These are phyloP conservation scores for Drosophila sulfurigaster DNA, from an alignment of 1,140 invertebrate species.

Conservation along the genomic window DNA sequence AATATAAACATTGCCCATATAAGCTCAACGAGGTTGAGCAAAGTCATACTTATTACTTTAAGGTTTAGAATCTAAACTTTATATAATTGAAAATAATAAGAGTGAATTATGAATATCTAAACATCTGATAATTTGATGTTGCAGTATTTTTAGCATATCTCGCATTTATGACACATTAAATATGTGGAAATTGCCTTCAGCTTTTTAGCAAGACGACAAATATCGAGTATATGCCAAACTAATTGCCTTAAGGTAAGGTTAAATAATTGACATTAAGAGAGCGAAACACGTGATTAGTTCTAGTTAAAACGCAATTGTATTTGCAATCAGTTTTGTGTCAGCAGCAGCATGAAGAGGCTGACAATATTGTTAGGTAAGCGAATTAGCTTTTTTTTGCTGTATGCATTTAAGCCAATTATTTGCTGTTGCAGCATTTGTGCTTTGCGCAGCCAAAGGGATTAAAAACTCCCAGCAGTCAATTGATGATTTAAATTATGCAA, in stretches of 20 bases:
- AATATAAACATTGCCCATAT: no score
- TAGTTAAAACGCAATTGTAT: neutral
- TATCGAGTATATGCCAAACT: neutral
- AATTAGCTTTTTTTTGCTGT: neutral
- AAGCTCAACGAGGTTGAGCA: no score
- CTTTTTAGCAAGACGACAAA: no score
- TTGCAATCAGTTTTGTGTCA: neutral
- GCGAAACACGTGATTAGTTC: conserved; percentile 4
- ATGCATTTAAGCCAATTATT: neutral
- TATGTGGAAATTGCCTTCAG: no score
- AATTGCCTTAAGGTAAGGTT: neutral
- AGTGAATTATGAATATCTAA: no score
- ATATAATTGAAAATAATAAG: no score
- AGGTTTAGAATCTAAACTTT: no score
- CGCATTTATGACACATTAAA: no score
- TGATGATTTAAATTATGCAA: conserved; percentile 36
- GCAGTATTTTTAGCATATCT: no score
- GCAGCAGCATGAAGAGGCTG: neutral
- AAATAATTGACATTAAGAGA: neutral
- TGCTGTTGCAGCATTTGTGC: neutral
- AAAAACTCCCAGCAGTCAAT: neutral
- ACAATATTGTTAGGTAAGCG: conserved; percentile 12
- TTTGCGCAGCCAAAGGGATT: neutral
- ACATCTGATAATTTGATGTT: no score
- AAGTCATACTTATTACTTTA: no score